phyloP scores from a whole-genome alignment of 64 coral and sea anemone genomes.

The Astreopora myriophthalma region DNA sequence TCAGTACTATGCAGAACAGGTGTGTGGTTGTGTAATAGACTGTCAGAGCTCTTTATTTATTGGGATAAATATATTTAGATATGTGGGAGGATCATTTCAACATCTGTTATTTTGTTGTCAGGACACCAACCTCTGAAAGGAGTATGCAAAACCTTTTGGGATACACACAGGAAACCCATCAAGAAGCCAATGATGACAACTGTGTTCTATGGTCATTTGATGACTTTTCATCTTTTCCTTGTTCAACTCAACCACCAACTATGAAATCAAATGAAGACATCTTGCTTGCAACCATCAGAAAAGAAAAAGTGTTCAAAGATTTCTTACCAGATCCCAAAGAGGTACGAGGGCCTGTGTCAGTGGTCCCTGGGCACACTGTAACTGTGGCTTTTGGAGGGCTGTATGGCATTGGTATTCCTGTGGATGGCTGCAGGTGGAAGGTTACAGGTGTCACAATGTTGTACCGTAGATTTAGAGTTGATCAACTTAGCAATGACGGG shows the following conservation, averaged over 20 bases:
- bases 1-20: not conserved
- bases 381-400: conserved; percentile 73
- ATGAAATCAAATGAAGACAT: conserved; percentile 12
- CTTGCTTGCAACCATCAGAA: conserved; percentile 67
- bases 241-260: not conserved
- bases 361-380: conserved; percentile 86
- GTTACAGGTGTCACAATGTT: conserved; percentile 81
- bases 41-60: no score
- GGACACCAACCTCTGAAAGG: not conserved
- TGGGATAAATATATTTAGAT: no score
- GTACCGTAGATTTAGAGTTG: conserved; percentile 85
- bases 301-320: conserved; percentile 79
- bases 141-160: not conserved
- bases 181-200: conserved; percentile 55
- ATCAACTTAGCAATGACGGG: conserved; percentile 74
- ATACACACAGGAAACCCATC: not conserved
- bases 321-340: conserved; percentile 73
- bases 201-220: conserved; percentile 89
- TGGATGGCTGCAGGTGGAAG: conserved; percentile 34
- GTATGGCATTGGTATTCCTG: conserved; percentile 80
- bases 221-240: conserved; percentile 22
- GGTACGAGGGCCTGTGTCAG: conserved; percentile 70
- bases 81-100: no score
- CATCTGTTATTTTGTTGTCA: not conserved
- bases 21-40: not conserved